Evolutionary conservation across 2,113 vertebrate species (phyloP).

Genomic region (Glaucomys volans): DNA sequence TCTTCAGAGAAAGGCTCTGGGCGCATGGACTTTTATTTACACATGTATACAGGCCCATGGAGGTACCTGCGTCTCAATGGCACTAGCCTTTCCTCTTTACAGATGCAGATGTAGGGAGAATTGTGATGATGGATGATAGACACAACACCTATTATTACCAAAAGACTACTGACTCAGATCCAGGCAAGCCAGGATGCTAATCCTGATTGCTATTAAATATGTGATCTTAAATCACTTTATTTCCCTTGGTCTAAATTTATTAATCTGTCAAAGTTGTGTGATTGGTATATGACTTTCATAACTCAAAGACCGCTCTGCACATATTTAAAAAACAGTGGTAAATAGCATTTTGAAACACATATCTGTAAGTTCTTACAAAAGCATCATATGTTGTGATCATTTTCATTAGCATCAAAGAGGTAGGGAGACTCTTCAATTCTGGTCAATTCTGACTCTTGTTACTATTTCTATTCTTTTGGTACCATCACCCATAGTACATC

Average conservation of each 20-base stretch:
- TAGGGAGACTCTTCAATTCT: background rate
- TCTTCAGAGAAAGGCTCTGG: background rate
- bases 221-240: background rate
- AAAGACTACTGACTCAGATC: background rate
- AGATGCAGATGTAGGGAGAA: background rate
- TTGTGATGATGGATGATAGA: background rate
- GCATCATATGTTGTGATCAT: background rate
- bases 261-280: background rate
- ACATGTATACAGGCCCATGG: too few relatives aligned
- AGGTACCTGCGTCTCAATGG: fast-evolving
- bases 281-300: background rate
- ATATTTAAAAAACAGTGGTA: background rate
- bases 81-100: background rate
- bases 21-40: background rate
- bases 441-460: background rate
- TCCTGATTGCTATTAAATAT: background rate
- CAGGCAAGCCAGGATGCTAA: background rate
- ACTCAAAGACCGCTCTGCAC: background rate
- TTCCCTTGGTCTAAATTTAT: background rate
- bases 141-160: background rate
- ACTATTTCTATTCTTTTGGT: background rate
- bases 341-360: background rate
- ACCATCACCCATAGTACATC: background rate
- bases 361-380: background rate
- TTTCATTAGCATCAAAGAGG: background rate